Evolutionary conservation across 2,113 vertebrate species (phyloP), one percentile per base, ranked within the genome.

Genomic region (Girardinichthys multiradiatus): DNA sequence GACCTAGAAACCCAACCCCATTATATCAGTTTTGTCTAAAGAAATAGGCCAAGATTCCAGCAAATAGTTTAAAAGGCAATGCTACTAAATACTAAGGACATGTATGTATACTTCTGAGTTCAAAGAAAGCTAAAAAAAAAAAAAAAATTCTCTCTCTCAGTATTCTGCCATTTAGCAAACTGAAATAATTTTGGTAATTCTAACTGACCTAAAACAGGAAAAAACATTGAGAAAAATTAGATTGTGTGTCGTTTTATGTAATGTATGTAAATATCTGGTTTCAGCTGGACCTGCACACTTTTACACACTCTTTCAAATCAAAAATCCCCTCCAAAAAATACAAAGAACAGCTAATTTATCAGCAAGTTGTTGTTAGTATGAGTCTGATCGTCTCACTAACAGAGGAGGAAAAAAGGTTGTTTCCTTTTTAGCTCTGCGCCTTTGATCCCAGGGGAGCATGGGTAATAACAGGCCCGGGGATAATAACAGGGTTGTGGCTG

Each of bases 381-480:
- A 72, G 83, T 63, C 77, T 14, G 28, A 72, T 81, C 68, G 54
- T 80, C 85, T 87, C 85, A 87, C 75, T 77, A 83, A 84, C 76
- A 88, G 81, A 21, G 54, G 60, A 70, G 68, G 68, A 28, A 87
- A 87, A 72, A 91, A 88, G 66, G 86, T 90, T 88, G 81, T 91
- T 94, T 93, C 84, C 83, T 86, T 15, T 37, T 28, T 37, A 91
- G 31, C 72, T 87, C 73, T 73, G 75, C 85, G 80, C 72, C 91
- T 95, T 95, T 95, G 93, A 95, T 93, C 92, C 86, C 82, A 78
- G 74, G 91, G 87, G 79, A 90, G 85, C 77, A 85, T 87, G 86
- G 87, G 89, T 94, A 94, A 94, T 94, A 93, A 94, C 90, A 94
- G 93, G 90, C 91, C 90, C 61, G 13, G 81, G 88, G 87, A 92